Percentiles rank a stretch among this genome's conserved stretches.
Conservation (phyloP, 2,888 invertebrate species). For the Cremastinae sp. region DNA sequence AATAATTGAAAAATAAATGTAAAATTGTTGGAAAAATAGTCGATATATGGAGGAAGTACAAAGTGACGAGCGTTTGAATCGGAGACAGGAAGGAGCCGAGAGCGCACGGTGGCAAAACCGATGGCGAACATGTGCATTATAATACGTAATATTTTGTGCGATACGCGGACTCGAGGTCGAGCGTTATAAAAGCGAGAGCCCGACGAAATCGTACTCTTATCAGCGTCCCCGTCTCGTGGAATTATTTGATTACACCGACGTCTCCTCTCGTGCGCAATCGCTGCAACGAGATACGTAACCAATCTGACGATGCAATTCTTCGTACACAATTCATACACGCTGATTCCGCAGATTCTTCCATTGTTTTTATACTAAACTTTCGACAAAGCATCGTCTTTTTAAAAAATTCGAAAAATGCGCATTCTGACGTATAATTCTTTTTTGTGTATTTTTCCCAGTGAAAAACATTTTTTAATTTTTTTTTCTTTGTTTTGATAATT, state of each 20-base stretch:
- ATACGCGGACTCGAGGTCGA: constrained; percentile 41
- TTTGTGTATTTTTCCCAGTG: no score
- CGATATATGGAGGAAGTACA: constrained; percentile 37
- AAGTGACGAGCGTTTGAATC: constrained; percentile 34
- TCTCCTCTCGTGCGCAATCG: background rate
- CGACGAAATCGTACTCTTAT: constrained; percentile 40
- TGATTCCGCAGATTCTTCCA: background rate
- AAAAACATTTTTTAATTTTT: no score
- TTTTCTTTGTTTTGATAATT: background rate
- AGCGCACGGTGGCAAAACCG: constrained; percentile 28
- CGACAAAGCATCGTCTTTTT: background rate
- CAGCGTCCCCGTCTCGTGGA: constrained; percentile 31
- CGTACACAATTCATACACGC: background rate
- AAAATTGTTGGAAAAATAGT: constrained; percentile 35
- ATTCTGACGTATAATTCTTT: no score
- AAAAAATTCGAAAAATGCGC: no score
- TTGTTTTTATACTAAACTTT: constrained; percentile 13
- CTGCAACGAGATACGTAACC: constrained; percentile 25
- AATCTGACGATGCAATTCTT: constrained; percentile 30
- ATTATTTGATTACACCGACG: constrained; percentile 40
- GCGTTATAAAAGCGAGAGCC: constrained; percentile 24
- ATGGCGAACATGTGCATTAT: constrained; percentile 24
- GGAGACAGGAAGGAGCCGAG: constrained; percentile 52
- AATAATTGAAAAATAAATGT: background rate
- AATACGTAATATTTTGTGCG: constrained; percentile 37